Evolutionary conservation across 2,113 vertebrate species (phyloP), one percentile per base, ranked within the genome.

Genomic region (Genyomyrus donnyi): DNA sequence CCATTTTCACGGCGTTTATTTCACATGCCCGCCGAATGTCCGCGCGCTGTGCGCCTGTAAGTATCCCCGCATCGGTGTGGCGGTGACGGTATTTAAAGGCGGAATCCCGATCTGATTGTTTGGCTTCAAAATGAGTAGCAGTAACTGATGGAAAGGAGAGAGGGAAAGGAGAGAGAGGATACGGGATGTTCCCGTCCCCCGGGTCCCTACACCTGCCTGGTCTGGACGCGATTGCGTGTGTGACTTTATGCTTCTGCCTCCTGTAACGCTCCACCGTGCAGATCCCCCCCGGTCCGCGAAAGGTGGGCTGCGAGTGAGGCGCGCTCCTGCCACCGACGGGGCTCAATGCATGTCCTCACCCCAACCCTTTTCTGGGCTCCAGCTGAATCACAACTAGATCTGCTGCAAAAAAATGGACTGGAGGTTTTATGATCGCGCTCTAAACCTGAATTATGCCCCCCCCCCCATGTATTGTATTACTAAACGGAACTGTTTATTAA

Each of bases 121-220:
- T 58, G 88, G 90, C 89, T 91, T 70, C 87, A 35, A 74, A 27
- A 90, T 92, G 93, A 93, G 93, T 91, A 84, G 92, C 92, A 91
- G 92, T 91, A 77, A 92, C 92, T 90, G 91, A 91, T 90, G 91
- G 91, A 91, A 80, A 89, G 88, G 13, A 31, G 87, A 86, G 88
- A 91, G 56, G 91, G 91, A 91, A 80, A 89, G 88, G 13, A 31
- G 87, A 86, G 88, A 91, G 56, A 90, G 88, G 31, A 88, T 89
- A 91, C 89, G 86, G 93, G 90, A 91, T 91, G 92, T 92, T 90
- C 91, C 91, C 91, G 92, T 95, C 95, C 95, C 94, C 96, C 90
- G 93, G 95, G 94, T 95, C 95, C 95, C 94, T 94, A 94, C 92
- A 94, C 95, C 94, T 93, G 93, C 91, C 93, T 89, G 56, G 89